Percentiles rank a stretch among this genome's conserved stretches.
phyloP scores from a whole-genome alignment of 2,888 invertebrate species.

The Xylophagus ater region DNA sequence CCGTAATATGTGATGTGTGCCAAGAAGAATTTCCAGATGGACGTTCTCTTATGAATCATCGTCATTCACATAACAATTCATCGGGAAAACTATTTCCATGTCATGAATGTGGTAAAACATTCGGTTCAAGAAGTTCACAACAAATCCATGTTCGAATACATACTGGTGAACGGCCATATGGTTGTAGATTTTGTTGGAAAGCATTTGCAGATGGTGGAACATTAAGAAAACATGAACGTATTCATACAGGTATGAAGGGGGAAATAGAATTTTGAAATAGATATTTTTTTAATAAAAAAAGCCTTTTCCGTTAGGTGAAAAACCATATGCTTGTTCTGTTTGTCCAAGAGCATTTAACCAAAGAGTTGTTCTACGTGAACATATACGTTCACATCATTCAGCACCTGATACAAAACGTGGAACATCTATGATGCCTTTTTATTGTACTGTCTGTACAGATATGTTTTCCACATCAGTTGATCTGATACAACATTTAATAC shows the following conservation, averaged over 20 bases:
- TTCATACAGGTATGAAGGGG: slow-evolving; percentile 54
- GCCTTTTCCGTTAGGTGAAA: slow-evolving; percentile 46
- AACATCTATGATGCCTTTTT: slow-evolving; percentile 51
- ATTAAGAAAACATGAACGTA: slow-evolving; percentile 70
- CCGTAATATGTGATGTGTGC: slow-evolving; percentile 56
- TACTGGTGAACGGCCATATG: slow-evolving; percentile 72
- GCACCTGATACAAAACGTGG: slow-evolving; percentile 62
- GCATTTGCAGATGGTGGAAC: slow-evolving; percentile 83
- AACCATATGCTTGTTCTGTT: slow-evolving; percentile 78
- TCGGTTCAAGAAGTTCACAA: slow-evolving; percentile 73
- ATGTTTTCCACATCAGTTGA: slow-evolving; percentile 60
- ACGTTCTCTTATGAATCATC: slow-evolving; percentile 55
- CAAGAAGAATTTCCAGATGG: slow-evolving; percentile 61
- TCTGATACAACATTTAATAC: slow-evolving; percentile 69
- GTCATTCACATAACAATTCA: slow-evolving; percentile 48
- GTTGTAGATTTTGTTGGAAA: slow-evolving; percentile 79
- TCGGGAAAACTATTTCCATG: slow-evolving; percentile 63
- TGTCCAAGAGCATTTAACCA: slow-evolving; percentile 82
- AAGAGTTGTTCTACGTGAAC: slow-evolving; percentile 71
- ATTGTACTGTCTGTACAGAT: slow-evolving; percentile 66
- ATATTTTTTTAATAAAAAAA: neutral
- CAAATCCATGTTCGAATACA: slow-evolving; percentile 80
- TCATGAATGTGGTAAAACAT: slow-evolving; percentile 73
- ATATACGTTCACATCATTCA: slow-evolving; percentile 76
- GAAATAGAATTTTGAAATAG: neutral